phyloP scores from a whole-genome alignment of 2,888 invertebrate species.

The Mylabris sibirica region DNA sequence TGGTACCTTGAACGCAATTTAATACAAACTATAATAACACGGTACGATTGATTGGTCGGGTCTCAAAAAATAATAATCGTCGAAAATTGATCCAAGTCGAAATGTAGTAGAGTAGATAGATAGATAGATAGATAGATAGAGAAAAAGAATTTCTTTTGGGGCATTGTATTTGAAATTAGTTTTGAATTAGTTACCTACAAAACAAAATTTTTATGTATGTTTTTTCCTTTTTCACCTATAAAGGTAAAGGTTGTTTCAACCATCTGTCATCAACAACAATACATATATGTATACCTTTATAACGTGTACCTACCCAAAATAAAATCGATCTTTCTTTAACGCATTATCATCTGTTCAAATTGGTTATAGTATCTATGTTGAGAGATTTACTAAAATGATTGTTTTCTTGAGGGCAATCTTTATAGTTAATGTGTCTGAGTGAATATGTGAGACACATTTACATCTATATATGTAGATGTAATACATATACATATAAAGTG shows the following conservation, averaged over 20 bases:
- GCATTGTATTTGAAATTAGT: conserved; percentile 54
- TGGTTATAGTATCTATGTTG: conserved; percentile 20
- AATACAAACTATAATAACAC: conserved; percentile 53
- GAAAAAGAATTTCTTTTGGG: conserved; percentile 45
- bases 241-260: neutral
- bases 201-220: conserved; percentile 8
- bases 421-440: neutral
- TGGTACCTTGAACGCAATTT: conserved; percentile 45
- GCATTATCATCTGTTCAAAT: conserved; percentile 46
- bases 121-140: neutral
- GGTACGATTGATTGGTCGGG: conserved; percentile 53
- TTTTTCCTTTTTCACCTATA: neutral
- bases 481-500: conserved; percentile 6
- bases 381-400: neutral
- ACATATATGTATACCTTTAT: too few relatives aligned
- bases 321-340: conserved; percentile 41
- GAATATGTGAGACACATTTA: neutral
- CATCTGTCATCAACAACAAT: conserved; percentile 11
- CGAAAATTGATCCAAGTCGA: conserved; percentile 47
- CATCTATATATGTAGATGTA: conserved; percentile 15
- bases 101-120: neutral
- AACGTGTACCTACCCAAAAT: neutral
- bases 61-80: conserved; percentile 53
- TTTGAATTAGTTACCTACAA: conserved; percentile 50
- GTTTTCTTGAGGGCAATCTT: conserved; percentile 7